phyloP scores from a whole-genome alignment of 2,888 invertebrate species.

The Acrobasis repandana region DNA sequence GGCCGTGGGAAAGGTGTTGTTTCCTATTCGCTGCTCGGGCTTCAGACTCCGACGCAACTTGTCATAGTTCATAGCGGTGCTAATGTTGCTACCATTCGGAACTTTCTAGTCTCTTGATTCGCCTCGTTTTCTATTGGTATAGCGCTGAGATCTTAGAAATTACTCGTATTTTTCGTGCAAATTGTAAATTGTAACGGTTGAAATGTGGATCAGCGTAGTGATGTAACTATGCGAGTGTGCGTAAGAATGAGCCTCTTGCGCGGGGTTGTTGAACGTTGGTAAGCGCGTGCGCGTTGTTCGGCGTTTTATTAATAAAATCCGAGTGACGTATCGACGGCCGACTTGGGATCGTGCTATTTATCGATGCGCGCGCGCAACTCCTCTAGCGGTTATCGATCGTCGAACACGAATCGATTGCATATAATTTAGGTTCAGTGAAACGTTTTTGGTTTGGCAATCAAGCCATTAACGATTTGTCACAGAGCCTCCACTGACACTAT shows the following conservation, averaged over 20 bases:
- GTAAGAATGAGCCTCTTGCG: conserved; percentile 50
- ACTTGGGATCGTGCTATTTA: conserved; percentile 71
- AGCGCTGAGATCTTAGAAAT: neutral
- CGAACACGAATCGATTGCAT: conserved; percentile 40
- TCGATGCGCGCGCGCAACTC: conserved; percentile 67
- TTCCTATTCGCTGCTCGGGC: conserved; percentile 31
- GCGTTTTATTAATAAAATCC: conserved; percentile 79
- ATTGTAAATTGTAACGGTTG: conserved; percentile 21
- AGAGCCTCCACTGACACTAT: conserved; percentile 30
- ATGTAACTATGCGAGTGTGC: conserved; percentile 58
- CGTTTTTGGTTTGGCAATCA: conserved; percentile 20
- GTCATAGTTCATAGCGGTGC: conserved; percentile 61
- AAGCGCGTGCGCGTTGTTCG: conserved; percentile 61
- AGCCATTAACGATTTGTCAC: conserved; percentile 45
- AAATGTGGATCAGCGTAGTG: conserved; percentile 51
- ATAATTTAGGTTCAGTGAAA: conserved; percentile 25
- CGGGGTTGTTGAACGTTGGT: conserved; percentile 75
- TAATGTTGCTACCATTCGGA: conserved; percentile 39
- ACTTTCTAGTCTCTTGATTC: conserved; percentile 41
- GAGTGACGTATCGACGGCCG: conserved; percentile 74
- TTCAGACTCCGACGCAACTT: conserved; percentile 39
- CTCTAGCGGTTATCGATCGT: conserved; percentile 52
- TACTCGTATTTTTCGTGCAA: conserved; percentile 16
- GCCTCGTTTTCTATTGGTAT: conserved; percentile 29
- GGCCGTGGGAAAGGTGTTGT: conserved; percentile 69